phyloP scores from a whole-genome alignment of 2,113 vertebrate species.

The Pachycephala philippinensis region DNA sequence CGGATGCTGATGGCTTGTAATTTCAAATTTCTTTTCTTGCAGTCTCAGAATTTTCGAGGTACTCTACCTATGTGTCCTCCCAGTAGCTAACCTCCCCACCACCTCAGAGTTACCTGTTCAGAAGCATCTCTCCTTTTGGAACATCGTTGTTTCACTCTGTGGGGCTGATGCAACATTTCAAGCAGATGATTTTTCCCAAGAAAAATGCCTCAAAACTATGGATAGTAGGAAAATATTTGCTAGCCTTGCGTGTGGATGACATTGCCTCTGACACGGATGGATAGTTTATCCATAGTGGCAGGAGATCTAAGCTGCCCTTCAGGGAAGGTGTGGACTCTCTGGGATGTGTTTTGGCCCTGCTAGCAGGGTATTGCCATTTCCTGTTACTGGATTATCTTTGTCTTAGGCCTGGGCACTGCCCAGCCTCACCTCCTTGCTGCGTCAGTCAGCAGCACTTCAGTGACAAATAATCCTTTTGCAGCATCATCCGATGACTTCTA shows the following conservation, averaged over 20 bases:
- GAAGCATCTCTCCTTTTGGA: neutral
- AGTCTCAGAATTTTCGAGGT: neutral
- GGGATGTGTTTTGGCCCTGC: neutral
- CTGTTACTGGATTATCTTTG: neutral
- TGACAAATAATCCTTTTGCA: neutral
- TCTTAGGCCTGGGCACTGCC: neutral
- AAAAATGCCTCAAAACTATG: neutral
- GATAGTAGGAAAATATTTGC: neutral
- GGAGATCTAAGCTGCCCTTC: neutral
- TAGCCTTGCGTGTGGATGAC: accelerated
- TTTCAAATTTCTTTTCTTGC: neutral
- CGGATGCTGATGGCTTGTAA: neutral
- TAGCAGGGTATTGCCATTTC: neutral
- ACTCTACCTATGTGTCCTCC: neutral
- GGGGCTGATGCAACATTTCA: neutral
- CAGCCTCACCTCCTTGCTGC: neutral
- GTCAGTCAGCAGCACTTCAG: accelerated
- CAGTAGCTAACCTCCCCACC: no score
- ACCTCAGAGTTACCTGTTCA: neutral
- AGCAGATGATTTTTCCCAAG: neutral
- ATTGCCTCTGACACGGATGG: neutral
- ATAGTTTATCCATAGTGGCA: neutral
- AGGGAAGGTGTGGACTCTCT: neutral
- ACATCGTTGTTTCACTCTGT: accelerated
- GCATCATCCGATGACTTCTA: neutral